A percentile compares a stretch with the other conserved stretches of the same genome.
These are phyloP conservation scores for Seira musarum DNA, from an alignment of 2,888 invertebrate genomes.

Conservation along the genomic window DNA sequence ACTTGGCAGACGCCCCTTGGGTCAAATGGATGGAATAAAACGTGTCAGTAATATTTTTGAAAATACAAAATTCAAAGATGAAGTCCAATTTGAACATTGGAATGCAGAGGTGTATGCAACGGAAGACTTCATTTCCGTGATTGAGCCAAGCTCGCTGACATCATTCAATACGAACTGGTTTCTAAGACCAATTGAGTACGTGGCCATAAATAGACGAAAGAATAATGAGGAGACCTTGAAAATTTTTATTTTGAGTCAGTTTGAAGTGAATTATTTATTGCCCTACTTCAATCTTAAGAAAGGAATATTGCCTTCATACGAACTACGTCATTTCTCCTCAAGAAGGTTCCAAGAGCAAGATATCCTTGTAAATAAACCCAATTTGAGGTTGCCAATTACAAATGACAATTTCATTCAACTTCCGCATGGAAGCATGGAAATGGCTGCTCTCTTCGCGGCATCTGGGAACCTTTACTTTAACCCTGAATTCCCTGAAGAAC, in stretches of 20 bases:
- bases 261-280: conserved; percentile 11
- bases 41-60: conserved; percentile 14
- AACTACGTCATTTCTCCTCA: conserved; percentile 32
- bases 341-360: conserved; percentile 19
- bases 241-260: conserved; percentile 9
- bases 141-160: too few relatives aligned
- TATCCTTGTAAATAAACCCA: conserved; percentile 19
- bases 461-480: conserved; percentile 40
- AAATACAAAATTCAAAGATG: conserved; percentile 4
- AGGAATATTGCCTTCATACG: too few relatives aligned
- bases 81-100: not conserved
- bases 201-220: conserved; percentile 1
- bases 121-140: conserved; percentile 24
- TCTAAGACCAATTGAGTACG: conserved; percentile 13
- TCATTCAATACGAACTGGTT: conserved; percentile 8
- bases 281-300: too few relatives aligned
- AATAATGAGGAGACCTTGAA: too few relatives aligned
- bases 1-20: not conserved
- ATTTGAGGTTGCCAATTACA: too few relatives aligned
- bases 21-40: not conserved
- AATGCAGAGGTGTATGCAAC: not conserved
- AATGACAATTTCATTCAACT: too few relatives aligned
- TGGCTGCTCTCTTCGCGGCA: conserved; percentile 31
- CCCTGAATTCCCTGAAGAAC: conserved; percentile 17
- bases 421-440: not conserved